Evolutionary conservation across 2,113 vertebrate genomes (phyloP).

Genomic region (Ciconia boyciana): DNA sequence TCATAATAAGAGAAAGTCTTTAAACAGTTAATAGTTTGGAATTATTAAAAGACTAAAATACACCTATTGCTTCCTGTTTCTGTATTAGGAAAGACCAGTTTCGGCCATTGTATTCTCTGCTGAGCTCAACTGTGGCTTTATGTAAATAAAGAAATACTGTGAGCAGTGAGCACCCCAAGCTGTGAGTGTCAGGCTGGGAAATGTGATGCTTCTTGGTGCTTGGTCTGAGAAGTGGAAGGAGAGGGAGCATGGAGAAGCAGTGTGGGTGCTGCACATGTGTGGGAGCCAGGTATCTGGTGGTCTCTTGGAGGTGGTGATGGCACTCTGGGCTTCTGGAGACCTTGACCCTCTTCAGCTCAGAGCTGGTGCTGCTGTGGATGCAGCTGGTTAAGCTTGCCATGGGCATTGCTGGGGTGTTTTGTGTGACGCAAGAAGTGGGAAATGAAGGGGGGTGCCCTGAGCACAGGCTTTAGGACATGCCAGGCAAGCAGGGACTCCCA

Average conservation of each 20-base stretch:
- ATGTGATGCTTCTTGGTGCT: not conserved
- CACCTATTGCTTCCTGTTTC: not conserved
- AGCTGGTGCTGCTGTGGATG: not conserved
- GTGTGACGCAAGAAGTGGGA: not conserved
- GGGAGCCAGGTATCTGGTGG: not conserved
- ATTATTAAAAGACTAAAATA: not conserved
- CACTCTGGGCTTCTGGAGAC: not conserved
- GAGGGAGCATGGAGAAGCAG: not conserved
- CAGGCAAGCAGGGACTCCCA: not conserved
- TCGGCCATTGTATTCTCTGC: not conserved
- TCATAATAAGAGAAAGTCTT: not conserved
- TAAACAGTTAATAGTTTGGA: not conserved
- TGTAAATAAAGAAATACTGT: not conserved
- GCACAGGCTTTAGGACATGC: not conserved
- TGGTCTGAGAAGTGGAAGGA: not conserved
- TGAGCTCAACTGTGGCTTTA: not conserved
- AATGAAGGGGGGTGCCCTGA: not conserved
- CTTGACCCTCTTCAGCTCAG: not conserved
- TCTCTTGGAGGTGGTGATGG: not conserved
- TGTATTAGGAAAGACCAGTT: not conserved
- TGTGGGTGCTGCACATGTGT: accelerated
- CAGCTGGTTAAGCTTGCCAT: not conserved
- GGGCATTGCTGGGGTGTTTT: not conserved
- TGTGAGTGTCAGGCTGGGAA: accelerated
- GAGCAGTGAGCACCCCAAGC: not conserved